A percentile compares a stretch with the other conserved stretches of the same genome.
These are phyloP conservation scores for Sphyrna mokarran DNA, from an alignment of 2,113 vertebrate species.

Conservation along the genomic window DNA sequence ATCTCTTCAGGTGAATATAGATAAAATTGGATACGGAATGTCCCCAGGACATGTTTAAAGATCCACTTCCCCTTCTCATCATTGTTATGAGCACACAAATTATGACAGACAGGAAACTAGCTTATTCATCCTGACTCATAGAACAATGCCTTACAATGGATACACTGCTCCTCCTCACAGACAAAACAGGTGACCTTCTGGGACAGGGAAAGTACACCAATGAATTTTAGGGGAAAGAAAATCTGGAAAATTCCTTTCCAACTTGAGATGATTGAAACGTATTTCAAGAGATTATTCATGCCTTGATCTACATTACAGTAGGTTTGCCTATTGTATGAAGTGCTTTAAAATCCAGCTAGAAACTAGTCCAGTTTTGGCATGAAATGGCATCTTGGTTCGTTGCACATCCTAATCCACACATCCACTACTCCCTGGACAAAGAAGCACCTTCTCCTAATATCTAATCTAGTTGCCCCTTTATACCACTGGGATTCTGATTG, in stretches of 20 bases:
- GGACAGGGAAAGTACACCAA: background rate
- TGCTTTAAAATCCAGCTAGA: background rate
- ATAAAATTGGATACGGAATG: background rate
- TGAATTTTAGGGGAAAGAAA: background rate
- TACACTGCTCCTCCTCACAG: background rate
- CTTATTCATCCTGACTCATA: background rate
- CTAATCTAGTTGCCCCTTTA: background rate
- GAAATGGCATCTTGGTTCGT: background rate
- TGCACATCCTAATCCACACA: background rate
- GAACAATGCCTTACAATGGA: background rate
- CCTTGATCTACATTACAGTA: background rate
- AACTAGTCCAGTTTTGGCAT: background rate
- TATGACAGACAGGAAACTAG: no score
- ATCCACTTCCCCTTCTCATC: background rate
- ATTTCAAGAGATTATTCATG: background rate
- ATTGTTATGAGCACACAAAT: background rate
- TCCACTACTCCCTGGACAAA: background rate
- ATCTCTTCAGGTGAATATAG: constrained; percentile 61
- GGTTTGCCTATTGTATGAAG: background rate
- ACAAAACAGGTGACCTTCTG: background rate
- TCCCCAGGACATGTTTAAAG: background rate
- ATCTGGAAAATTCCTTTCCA: background rate
- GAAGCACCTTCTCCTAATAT: background rate
- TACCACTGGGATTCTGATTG: background rate
- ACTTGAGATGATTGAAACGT: background rate